Base-by-base conservation (phyloP, 2,888 invertebrate species). In the Scaeva pyrastri region DNA sequence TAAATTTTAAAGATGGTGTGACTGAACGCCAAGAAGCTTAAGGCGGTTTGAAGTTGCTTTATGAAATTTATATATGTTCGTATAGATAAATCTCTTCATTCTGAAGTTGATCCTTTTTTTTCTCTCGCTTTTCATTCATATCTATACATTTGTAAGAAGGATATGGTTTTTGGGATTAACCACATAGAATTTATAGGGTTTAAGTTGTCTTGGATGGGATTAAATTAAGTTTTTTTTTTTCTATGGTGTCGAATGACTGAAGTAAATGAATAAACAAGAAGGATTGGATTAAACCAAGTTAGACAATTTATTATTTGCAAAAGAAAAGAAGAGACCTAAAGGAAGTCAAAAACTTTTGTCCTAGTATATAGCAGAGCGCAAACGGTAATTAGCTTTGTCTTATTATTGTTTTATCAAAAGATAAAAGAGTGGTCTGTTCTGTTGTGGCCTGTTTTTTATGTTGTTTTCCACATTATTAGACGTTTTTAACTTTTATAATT, bases 211-310 rank as follows among this genome's bases (percentile, higher is more conserved):
- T 56, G 41, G 36, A 31, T 56, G 23, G 43, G 21, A 78, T 79
- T 48, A 73, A 71, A 66, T 84, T 71, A 74, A 21, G 1, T 43
- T 62, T 60, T 23, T 58, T 60, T 19, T 36, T 41, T 23, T 10
- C 31, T 41, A 14, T 3, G 10, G 11, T 10, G 39, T n/a, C 11
- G 23, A 11, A 2, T 7, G 19, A 2, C 5, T 60, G 21, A 39
- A 21, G 14, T n/a, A 19, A 39, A 60, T 60, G 56, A 12, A 56
- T 10, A n/a, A 26, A 36, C 19, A 50, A 39, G 10, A 39, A 31
- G 31, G 11, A 21, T 48, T 48, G 12, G 12, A 21, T 50, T 12
- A 50, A 19, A 19, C 1, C 1, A 19, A 50, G 50, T 50, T 21
- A 12, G 21, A 50, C 11, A 50, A 5, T 12, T 21, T 10, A 26